Evolutionary conservation across 2,797 vertebrate species (phyloP).

Genomic region (Pseudomugil tenellus): DNA sequence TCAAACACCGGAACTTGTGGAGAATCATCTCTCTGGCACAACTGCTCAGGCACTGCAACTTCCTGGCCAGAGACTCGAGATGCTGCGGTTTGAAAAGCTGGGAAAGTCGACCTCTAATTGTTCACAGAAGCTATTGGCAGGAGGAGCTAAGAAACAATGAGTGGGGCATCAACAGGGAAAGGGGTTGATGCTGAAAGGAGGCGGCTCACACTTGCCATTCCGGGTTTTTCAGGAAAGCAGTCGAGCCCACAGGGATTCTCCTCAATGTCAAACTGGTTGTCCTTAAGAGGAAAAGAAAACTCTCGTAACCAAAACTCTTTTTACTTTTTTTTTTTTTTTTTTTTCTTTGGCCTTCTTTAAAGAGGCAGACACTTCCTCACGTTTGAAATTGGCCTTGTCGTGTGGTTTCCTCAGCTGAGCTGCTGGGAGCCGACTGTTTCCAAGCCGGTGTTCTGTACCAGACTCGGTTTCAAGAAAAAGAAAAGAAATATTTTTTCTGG

Average conservation of each 20-base stretch:
- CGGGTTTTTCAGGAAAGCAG: conserved; percentile 59
- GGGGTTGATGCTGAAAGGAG: conserved; percentile 51
- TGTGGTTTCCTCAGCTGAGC: conserved; percentile 79
- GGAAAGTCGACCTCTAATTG: conserved; percentile 82
- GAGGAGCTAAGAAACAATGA: conserved; percentile 66
- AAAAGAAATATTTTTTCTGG: conserved; percentile 72
- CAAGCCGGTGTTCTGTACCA: conserved; percentile 63
- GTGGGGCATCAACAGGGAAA: conserved; percentile 56
- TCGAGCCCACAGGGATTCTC: conserved; percentile 68
- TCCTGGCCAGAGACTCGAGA: conserved; percentile 61
- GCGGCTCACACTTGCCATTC: conserved; percentile 47
- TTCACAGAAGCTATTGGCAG: conserved; percentile 80
- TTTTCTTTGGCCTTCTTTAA: conserved; percentile 60
- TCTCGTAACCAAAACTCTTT: conserved; percentile 64
- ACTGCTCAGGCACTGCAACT: conserved; percentile 44
- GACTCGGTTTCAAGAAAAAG: conserved; percentile 68
- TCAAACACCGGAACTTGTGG: conserved; percentile 33
- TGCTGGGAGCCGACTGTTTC: conserved; percentile 74
- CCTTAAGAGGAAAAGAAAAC: conserved; percentile 47
- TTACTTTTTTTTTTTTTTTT: not conserved
- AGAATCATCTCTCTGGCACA: conserved; percentile 52
- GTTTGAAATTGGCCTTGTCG: conserved; percentile 80
- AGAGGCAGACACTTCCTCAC: conserved; percentile 77
- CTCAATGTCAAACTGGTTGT: conserved; percentile 58
- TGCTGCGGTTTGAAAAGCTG: conserved; percentile 77